A percentile compares a stretch with the other conserved stretches of the same genome.
Conservation (phyloP, 2,888 invertebrate genomes). For the Alloscopus bannaensis region DNA sequence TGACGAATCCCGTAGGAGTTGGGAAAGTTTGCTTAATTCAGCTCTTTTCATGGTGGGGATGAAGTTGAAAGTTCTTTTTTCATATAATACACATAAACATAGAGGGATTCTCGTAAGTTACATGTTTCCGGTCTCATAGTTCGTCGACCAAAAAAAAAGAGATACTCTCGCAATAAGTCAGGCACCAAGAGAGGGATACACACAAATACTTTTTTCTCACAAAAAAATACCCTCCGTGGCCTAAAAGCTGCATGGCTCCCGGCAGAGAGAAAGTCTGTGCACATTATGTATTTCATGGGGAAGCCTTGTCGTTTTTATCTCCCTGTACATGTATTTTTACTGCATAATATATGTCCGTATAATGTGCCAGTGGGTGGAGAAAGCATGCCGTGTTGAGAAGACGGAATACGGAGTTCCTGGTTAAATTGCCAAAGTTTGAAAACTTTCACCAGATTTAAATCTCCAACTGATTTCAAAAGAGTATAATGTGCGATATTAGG, state of each 20-base stretch:
- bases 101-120: too few relatives aligned
- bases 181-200: neutral
- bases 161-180: conserved; percentile 6
- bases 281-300: too few relatives aligned
- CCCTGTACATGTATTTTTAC: conserved; percentile 21
- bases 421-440: conserved; percentile 64
- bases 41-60: conserved; percentile 8
- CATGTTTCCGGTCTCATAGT: conserved; percentile 33
- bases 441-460: conserved; percentile 63
- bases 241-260: conserved; percentile 45
- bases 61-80: conserved; percentile 34
- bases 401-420: conserved; percentile 43
- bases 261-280: conserved; percentile 37
- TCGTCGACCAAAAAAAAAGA: conserved; percentile 11
- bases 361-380: neutral
- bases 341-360: neutral
- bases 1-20: conserved; percentile 53
- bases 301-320: conserved; percentile 45
- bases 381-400: conserved; percentile 7
- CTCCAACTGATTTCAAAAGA: conserved; percentile 45
- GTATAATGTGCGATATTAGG: too few relatives aligned
- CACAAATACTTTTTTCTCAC: too few relatives aligned
- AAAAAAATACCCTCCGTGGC: neutral
- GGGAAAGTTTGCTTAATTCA: conserved; percentile 31
- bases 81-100: neutral